Evolutionary conservation across 1,140 invertebrate species (phyloP).

Genomic region (Littorina saxatilis): DNA sequence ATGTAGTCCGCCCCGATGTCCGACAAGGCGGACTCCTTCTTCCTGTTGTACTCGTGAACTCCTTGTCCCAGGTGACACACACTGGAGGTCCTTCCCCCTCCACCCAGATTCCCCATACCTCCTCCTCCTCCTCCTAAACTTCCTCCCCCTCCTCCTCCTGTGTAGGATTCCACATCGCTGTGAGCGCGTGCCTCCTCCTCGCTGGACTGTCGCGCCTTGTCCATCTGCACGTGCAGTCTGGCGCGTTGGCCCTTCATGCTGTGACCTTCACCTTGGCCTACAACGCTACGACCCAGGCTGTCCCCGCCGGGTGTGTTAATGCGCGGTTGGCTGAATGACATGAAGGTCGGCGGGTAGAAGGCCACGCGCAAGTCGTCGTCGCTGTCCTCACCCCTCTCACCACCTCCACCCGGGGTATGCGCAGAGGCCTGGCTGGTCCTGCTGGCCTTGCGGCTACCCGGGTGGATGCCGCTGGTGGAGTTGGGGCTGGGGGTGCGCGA

Average conservation of each 20-base stretch:
- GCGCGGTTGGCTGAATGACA: neutral
- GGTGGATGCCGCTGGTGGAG: slow-evolving; percentile 18
- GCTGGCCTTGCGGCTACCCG: slow-evolving; percentile 35
- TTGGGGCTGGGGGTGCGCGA: slow-evolving; percentile 5
- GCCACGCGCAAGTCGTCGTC: slow-evolving; percentile 25
- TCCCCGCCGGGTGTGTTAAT: neutral
- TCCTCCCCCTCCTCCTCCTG: neutral
- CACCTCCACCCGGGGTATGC: slow-evolving; percentile 8
- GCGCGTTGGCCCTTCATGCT: neutral
- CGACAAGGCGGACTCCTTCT: slow-evolving; percentile 63
- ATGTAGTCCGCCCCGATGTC: slow-evolving; percentile 98
- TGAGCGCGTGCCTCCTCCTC: slow-evolving; percentile 56
- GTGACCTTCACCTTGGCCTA: neutral
- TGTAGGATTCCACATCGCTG: slow-evolving; percentile 43
- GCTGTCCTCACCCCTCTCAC: neutral
- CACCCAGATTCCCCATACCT: neutral
- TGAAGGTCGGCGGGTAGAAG: slow-evolving; percentile 14
- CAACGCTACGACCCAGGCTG: neutral
- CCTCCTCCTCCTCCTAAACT: neutral
- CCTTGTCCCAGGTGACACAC: neutral
- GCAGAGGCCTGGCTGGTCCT: slow-evolving; percentile 34
- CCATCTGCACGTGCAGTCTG: slow-evolving; percentile 41
- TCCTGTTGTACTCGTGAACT: slow-evolving; percentile 43
- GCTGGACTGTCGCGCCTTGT: slow-evolving; percentile 42
- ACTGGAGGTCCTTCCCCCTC: neutral